Conservation (phyloP, 2,113 vertebrate species). For the Eubucco bourcierii region DNA sequence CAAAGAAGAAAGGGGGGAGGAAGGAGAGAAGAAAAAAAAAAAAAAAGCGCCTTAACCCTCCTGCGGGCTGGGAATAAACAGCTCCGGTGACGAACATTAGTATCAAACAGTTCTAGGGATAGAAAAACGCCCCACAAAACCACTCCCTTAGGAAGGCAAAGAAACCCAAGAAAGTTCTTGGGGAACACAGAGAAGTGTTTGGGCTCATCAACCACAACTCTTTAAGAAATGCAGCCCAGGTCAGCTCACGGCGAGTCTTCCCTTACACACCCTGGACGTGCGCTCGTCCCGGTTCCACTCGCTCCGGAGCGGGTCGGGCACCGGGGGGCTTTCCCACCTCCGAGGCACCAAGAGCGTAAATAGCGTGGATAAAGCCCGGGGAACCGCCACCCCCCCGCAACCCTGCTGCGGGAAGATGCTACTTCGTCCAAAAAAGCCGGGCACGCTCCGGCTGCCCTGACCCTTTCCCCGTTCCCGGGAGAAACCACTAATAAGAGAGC, state of each 20-base stretch:
- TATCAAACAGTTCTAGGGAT: background rate
- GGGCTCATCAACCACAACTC: background rate
- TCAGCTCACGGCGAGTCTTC: background rate
- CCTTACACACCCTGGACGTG: background rate
- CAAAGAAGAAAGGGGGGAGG: slow-evolving; percentile 15
- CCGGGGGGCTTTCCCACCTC: background rate
- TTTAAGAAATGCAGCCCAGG: background rate
- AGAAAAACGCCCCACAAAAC: background rate
- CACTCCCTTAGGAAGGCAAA: background rate
- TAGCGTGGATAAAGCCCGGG: rapidly evolving
- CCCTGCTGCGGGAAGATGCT: background rate
- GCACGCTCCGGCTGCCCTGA: background rate
- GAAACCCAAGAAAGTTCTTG: background rate
- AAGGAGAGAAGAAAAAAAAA: background rate
- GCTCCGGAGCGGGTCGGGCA: background rate
- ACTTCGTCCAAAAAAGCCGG: background rate
- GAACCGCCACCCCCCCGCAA: background rate
- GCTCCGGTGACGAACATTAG: background rate
- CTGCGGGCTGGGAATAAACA: background rate
- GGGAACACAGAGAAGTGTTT: rapidly evolving
- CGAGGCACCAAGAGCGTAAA: background rate
- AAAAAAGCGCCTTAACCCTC: background rate
- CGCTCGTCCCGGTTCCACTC: background rate
- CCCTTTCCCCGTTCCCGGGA: background rate
- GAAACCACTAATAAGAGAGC: background rate